Base-by-base conservation (phyloP, 2,888 invertebrate genomes). In the Athalia rosae region DNA sequence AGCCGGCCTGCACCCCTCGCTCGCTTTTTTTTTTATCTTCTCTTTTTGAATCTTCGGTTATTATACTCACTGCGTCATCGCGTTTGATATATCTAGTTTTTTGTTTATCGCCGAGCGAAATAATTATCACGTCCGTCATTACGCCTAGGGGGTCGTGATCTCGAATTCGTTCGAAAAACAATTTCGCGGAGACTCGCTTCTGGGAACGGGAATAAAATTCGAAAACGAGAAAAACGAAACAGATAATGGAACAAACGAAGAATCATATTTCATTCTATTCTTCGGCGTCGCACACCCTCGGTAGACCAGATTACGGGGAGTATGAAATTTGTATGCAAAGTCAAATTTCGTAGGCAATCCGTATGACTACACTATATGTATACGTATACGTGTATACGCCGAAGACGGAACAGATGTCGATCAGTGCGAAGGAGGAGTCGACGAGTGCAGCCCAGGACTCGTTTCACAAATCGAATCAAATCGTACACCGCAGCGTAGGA, bases 1-100 rank as follows among this genome's bases (percentile, higher is more conserved):
- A 84, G 83, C 84, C 80, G 79, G 81, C 81, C n/a, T n/a, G n/a
- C 47, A 80, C 81, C 80, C 84, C 81, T 80, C 78, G 53, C 7
- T 53, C 7, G 7, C 11, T 53, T 11, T 53, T 9, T 53, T 53
- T 53, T 53, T 11, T 53, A 11, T 9, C 3, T 8, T 53, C 8
- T 9, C 53, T n/a, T 28, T 28, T 28, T 28, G 2, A 28, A 28
- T 28, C 28, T 28, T 28, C 28, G 28, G 28, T 28, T 28, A 28
- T 28, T 28, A 28, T 28, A 28, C 28, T 28, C 50, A 53, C 67
- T 67, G 67, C 67, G 67, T 67, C 67, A 67, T 67, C 67, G 67
- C 67, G 28, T 28, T 67, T 53, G 67, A 67, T 67, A 53, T 67
- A 28, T 28, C 28, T 28, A 28, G 28, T 53, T 67, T n/a, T n/a